phyloP scores from a whole-genome alignment of 2,888 invertebrate species.

The Drosophila birchii region DNA sequence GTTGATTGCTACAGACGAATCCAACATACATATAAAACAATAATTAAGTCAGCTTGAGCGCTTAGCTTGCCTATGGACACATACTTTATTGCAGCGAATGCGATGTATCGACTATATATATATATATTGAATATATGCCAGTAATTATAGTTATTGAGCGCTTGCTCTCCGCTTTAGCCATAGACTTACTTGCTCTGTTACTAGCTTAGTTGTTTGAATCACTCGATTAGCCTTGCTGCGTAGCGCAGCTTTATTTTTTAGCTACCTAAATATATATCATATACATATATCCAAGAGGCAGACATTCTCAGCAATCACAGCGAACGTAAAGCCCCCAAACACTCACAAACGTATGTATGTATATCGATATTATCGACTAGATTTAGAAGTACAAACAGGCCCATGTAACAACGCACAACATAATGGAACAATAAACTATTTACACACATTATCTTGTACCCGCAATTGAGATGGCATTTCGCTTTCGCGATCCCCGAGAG shows the following conservation, averaged over 20 bases:
- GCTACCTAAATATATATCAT: slow-evolving; percentile 4
- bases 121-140: slow-evolving; percentile 28
- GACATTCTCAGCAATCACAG: slow-evolving; percentile 11
- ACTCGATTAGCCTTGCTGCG: slow-evolving; percentile 57
- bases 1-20: slow-evolving; percentile 1
- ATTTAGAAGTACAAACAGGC: slow-evolving; percentile 48
- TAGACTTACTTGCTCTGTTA: slow-evolving; percentile 65
- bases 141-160: slow-evolving; percentile 42
- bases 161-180: slow-evolving; percentile 47
- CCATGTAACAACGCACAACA: slow-evolving; percentile 50
- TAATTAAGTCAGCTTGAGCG: slow-evolving; percentile 33
- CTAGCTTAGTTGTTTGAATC: slow-evolving; percentile 45
- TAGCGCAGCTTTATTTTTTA: slow-evolving; percentile 44
- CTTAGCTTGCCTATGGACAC: slow-evolving; percentile 41
- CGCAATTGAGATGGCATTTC: slow-evolving; percentile 4
- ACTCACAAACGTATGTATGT: neutral
- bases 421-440: slow-evolving; percentile 54
- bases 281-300: slow-evolving; percentile 40
- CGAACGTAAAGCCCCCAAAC: slow-evolving; percentile 32
- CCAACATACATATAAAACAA: slow-evolving; percentile 2
- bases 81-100: slow-evolving; percentile 40
- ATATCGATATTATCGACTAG: slow-evolving; percentile 49
- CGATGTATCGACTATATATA: slow-evolving; percentile 26
- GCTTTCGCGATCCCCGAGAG: slow-evolving; percentile 2
- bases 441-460: slow-evolving; percentile 10